Evolutionary conservation across 2,113 vertebrate species (phyloP).

Genomic region (Neopipo cinnamomea): DNA sequence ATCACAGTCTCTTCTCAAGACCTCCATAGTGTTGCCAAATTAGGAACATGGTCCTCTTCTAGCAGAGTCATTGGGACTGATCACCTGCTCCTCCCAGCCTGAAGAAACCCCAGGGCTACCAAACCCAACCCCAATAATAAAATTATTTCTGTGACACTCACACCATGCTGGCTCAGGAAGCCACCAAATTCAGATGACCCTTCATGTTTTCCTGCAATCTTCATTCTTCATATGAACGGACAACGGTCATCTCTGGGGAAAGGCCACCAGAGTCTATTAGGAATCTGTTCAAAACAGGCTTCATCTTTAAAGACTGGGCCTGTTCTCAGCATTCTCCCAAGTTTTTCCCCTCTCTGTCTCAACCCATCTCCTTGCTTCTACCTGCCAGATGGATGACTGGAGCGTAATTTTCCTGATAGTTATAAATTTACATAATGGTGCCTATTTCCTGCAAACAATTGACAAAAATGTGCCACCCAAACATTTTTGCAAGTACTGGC

Average conservation of each 20-base stretch:
- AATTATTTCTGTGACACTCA: neutral
- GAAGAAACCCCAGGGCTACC: neutral
- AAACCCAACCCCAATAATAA: accelerated
- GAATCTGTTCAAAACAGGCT: neutral
- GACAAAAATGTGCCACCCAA: neutral
- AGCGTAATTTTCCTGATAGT: neutral
- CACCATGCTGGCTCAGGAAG: neutral
- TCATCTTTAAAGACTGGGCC: neutral
- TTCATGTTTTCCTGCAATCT: neutral
- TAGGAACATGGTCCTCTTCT: neutral
- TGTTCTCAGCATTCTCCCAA: neutral
- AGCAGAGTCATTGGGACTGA: neutral
- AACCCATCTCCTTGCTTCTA: neutral
- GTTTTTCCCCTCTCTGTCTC: neutral
- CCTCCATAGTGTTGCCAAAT: neutral
- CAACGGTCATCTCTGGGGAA: neutral
- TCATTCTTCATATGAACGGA: neutral
- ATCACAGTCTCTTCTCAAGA: neutral
- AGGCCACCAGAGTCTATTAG: neutral
- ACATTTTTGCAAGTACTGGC: neutral
- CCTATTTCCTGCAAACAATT: neutral
- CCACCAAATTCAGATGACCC: neutral
- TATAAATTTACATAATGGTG: neutral
- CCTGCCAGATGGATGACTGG: neutral
- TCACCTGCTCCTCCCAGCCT: neutral